A percentile compares a stretch with the other conserved stretches of the same genome.
Conservation (phyloP, 2,888 invertebrate genomes). For the Pristionchus mayeri region DNA sequence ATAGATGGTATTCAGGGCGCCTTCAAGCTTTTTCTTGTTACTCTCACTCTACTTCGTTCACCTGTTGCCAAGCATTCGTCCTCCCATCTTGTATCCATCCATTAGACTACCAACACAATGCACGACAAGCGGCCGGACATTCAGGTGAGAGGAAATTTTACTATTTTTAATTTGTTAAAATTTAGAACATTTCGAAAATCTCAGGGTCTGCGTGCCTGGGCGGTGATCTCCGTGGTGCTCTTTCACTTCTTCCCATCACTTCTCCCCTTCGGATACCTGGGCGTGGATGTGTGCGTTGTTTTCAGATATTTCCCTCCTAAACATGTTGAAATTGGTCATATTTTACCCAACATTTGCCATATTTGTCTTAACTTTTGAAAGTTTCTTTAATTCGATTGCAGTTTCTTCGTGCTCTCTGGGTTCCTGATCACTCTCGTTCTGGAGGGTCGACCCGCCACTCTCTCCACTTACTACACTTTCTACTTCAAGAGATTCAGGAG, state of each 20-base stretch:
- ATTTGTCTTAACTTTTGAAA: neutral
- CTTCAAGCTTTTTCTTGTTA: too few species aligned
- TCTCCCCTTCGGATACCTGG: constrained; percentile 57
- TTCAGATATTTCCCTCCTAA: neutral
- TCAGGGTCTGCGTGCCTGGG: constrained; percentile 55
- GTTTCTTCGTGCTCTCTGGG: constrained; percentile 63
- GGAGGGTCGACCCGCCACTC: constrained; percentile 54
- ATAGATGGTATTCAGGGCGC: too few species aligned
- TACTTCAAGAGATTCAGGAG: constrained; percentile 34
- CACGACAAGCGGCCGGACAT: neutral
- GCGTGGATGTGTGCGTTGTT: constrained; percentile 55
- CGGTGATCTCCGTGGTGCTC: constrained; percentile 55
- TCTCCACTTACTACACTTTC: neutral
- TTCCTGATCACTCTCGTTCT: constrained; percentile 64
- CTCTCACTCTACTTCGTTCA: too few species aligned
- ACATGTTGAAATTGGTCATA: too few species aligned
- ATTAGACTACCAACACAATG: too few species aligned
- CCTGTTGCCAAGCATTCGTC: too few species aligned
- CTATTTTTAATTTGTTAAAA: too few species aligned
- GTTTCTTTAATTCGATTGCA: constrained; percentile 35
- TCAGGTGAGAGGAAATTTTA: neutral
- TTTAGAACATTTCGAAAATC: too few species aligned
- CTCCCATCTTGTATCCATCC: too few species aligned
- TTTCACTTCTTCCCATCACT: constrained; percentile 55
- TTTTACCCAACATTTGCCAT: too few species aligned